These are phyloP conservation scores for Drosophila yakuba DNA, from an alignment of 1,140 invertebrate genomes.

Conservation along the genomic window DNA sequence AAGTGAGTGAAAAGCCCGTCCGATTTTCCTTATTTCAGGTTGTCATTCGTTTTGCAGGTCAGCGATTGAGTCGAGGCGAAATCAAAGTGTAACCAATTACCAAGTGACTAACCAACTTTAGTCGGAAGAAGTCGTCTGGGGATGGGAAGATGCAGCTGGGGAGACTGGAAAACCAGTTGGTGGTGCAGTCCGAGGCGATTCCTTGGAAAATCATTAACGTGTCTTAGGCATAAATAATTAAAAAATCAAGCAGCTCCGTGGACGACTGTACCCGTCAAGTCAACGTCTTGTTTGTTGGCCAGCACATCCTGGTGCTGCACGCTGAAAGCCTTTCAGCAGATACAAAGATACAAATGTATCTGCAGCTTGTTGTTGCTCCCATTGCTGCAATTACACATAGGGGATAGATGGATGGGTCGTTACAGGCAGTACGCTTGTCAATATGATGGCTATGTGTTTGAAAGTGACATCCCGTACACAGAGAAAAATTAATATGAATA, in stretches of 20 bases:
- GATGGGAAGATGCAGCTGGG: constrained; percentile 14
- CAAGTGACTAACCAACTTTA: constrained; percentile 21
- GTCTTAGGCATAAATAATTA: constrained; percentile 82
- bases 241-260: constrained; percentile 53
- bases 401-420: constrained; percentile 30
- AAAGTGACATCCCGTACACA: constrained; percentile 38
- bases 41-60: constrained; percentile 46
- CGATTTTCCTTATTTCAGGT: constrained; percentile 21
- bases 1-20: constrained; percentile 42
- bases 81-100: constrained; percentile 50
- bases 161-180: constrained; percentile 40
- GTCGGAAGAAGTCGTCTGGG: constrained; percentile 22
- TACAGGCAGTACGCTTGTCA: constrained; percentile 69
- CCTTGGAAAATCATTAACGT: constrained; percentile 79
- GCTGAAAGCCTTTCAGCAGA: constrained; percentile 38
- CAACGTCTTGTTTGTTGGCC: constrained; percentile 46
- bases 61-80: constrained; percentile 34
- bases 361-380: constrained; percentile 31
- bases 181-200: constrained; percentile 53
- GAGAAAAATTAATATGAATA: background rate
- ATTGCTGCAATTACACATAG: constrained; percentile 59
- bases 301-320: constrained; percentile 59
- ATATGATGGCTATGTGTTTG: constrained; percentile 59
- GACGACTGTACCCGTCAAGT: constrained; percentile 45
- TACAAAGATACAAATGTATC: constrained; percentile 46